These are phyloP conservation scores for Sinosuthora webbiana DNA, from an alignment of 2,113 vertebrate species.

Conservation along the genomic window DNA sequence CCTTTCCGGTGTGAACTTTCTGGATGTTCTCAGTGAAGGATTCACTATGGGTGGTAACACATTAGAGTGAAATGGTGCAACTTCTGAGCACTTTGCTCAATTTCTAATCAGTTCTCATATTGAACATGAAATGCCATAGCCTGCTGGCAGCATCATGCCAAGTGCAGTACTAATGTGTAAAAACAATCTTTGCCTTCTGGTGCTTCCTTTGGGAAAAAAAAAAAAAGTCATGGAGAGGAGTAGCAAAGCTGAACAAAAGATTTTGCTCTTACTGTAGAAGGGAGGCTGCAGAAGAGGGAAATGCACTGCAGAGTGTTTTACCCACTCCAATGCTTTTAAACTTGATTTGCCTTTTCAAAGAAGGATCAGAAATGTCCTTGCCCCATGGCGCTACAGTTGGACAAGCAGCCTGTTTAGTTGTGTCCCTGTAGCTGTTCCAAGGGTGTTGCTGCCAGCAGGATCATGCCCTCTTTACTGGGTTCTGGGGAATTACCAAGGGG, in stretches of 20 bases:
- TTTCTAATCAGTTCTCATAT: neutral
- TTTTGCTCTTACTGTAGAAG: neutral
- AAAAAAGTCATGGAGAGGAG: neutral
- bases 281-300: neutral
- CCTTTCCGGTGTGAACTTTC: neutral
- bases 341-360: neutral
- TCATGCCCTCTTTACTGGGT: neutral
- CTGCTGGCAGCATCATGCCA: neutral
- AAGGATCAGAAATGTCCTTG: neutral
- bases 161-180: neutral
- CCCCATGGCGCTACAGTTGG: neutral
- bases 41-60: rapidly evolving
- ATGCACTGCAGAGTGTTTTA: neutral
- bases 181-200: neutral
- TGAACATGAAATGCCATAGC: rapidly evolving
- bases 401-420: neutral
- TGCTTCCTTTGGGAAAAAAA: neutral
- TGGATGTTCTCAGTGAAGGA: neutral
- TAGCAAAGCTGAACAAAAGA: neutral
- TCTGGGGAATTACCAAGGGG: neutral
- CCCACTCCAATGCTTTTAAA: neutral
- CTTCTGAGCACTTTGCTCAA: neutral
- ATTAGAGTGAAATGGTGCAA: rapidly evolving
- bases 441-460: neutral
- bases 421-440: neutral